These are phyloP conservation scores for Epistrophella euchroma DNA, from an alignment of 2,888 invertebrate species.

Conservation along the genomic window DNA sequence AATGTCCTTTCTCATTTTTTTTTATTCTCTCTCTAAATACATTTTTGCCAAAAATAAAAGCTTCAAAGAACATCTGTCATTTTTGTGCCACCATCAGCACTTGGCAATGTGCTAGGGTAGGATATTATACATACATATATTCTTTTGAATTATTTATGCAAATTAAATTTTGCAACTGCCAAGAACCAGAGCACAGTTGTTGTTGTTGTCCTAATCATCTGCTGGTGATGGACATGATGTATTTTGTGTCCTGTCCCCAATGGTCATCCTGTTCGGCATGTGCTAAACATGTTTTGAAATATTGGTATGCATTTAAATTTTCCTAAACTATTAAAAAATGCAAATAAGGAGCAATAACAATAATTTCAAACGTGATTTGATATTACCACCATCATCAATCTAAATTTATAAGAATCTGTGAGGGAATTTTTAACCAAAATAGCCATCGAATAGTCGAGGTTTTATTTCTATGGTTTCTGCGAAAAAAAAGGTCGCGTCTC, in stretches of 20 bases:
- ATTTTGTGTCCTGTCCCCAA: constrained; percentile 8
- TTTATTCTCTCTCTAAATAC: background rate
- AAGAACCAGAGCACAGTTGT: background rate
- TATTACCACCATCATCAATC: constrained; percentile 45
- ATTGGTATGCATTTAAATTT: constrained; percentile 11
- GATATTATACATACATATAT: constrained; percentile 19
- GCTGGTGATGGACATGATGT: constrained; percentile 29
- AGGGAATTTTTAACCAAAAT: constrained; percentile 38
- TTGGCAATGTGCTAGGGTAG: background rate
- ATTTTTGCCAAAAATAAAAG: constrained; percentile 34
- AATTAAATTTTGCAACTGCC: constrained; percentile 42
- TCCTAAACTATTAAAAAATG: constrained; percentile 31
- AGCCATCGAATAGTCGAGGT: constrained; percentile 35
- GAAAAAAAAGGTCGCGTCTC: background rate
- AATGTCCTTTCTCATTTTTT: constrained; percentile 10
- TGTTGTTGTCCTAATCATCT: constrained; percentile 37
- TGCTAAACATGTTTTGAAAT: constrained; percentile 15
- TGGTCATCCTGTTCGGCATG: constrained; percentile 34
- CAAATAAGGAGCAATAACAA: constrained; percentile 48
- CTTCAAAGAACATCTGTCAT: constrained; percentile 56
- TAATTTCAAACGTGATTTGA: constrained; percentile 24
- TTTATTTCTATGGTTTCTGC: constrained; percentile 4
- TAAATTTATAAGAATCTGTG: constrained; percentile 34
- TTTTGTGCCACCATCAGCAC: constrained; percentile 45
- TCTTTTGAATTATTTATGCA: constrained; percentile 51